Evolutionary conservation across 2,888 invertebrate species (phyloP).

Genomic region (Mantis religiosa): DNA sequence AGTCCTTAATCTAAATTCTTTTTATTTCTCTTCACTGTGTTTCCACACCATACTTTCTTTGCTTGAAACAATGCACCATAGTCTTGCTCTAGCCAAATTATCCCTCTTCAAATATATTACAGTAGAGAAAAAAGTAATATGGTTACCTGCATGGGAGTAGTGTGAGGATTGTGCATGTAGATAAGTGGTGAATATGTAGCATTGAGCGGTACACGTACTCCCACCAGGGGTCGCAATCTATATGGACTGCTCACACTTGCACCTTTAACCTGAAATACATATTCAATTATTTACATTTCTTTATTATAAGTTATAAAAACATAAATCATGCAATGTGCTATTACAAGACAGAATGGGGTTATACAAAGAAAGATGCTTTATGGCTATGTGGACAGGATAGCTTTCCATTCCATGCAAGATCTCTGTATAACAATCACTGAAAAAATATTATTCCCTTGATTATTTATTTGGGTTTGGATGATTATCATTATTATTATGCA

Average conservation of each 20-base stretch:
- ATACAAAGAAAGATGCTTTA: background rate
- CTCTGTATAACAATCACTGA: background rate
- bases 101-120: background rate
- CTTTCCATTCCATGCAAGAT: background rate
- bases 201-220: conserved; percentile 87
- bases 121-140: background rate
- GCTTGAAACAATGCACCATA: no score
- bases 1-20: no score
- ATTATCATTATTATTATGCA: no score
- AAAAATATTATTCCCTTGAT: background rate
- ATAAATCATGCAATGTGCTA: background rate
- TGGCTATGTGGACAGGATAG: background rate
- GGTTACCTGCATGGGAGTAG: conserved; percentile 75
- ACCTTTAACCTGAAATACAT: conserved; percentile 64
- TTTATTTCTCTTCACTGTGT: no score
- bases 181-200: conserved; percentile 85
- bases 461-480: no score
- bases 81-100: no score
- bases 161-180: conserved; percentile 91
- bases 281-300: background rate
- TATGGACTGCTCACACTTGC: conserved; percentile 87
- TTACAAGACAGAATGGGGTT: background rate
- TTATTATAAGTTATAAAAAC: background rate
- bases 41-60: no score
- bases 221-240: conserved; percentile 84